These are phyloP conservation scores for Sesia apiformis DNA, from an alignment of 2,888 invertebrate species.

Conservation along the genomic window DNA sequence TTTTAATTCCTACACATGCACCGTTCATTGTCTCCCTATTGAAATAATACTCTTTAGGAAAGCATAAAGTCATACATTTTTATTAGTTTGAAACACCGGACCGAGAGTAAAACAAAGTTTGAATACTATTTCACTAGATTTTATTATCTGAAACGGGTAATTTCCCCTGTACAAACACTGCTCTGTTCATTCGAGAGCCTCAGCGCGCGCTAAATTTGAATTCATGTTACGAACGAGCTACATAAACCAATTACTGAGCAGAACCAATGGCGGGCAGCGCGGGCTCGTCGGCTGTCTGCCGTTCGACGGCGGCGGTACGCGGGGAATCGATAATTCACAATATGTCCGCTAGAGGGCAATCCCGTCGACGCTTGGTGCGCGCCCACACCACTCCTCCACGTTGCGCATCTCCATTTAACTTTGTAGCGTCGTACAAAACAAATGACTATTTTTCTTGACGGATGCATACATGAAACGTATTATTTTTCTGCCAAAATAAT, in stretches of 20 bases:
- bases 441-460: too few species aligned
- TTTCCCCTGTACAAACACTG: constrained; percentile 49
- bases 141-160: constrained; percentile 54
- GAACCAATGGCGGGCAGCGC: constrained; percentile 59
- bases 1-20: not conserved
- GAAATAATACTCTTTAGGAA: not conserved
- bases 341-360: constrained; percentile 71
- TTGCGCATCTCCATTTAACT: constrained; percentile 54
- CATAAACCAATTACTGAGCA: constrained; percentile 68
- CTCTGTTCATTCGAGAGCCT: constrained; percentile 44
- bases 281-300: constrained; percentile 58
- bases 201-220: constrained; percentile 69
- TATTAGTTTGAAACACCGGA: constrained; percentile 19
- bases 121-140: constrained; percentile 49
- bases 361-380: constrained; percentile 21
- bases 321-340: constrained; percentile 72
- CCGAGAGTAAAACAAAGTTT: constrained; percentile 36
- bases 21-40: too few species aligned
- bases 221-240: constrained; percentile 67
- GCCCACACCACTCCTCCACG: constrained; percentile 62
- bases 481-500: too few species aligned
- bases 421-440: constrained; percentile 37
- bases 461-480: too few species aligned
- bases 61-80: constrained; percentile 4
- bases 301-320: constrained; percentile 23